Percentiles rank a stretch among this genome's conserved stretches.
phyloP scores from a whole-genome alignment of 2,888 invertebrate genomes.

The Eudemis profundana region DNA sequence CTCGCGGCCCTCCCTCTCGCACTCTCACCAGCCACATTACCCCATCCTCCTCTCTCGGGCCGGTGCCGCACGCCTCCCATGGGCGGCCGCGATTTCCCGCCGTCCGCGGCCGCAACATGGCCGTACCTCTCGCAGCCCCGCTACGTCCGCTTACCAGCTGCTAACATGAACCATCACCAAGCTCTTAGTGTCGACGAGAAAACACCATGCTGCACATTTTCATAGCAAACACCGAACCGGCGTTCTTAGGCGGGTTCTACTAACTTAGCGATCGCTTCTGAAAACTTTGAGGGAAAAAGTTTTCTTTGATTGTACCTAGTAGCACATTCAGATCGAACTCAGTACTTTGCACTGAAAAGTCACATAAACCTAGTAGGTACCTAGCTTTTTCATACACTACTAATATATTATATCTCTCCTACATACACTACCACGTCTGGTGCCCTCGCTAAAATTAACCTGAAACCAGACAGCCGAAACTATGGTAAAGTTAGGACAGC shows the following conservation, averaged over 20 bases:
- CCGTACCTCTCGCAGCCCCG: constrained; percentile 71
- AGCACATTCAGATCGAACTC: background rate
- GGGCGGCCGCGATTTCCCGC: constrained; percentile 84
- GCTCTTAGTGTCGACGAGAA: constrained; percentile 32
- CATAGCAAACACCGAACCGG: constrained; percentile 7
- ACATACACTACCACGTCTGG: too few species aligned
- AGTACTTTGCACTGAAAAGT: too few species aligned
- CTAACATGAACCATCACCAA: constrained; percentile 58
- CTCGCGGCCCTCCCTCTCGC: constrained; percentile 76
- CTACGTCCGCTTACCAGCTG: constrained; percentile 60
- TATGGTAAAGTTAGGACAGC: background rate
- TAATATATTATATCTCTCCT: too few species aligned
- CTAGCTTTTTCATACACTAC: too few species aligned
- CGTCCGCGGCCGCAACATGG: constrained; percentile 80
- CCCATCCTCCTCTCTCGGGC: constrained; percentile 68
- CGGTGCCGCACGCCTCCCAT: constrained; percentile 82
- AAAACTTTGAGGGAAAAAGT: constrained; percentile 7
- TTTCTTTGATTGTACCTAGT: background rate
- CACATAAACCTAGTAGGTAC: too few species aligned
- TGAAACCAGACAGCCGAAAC: background rate
- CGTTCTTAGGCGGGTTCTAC: background rate
- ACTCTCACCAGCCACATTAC: constrained; percentile 55
- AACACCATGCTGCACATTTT: constrained; percentile 34
- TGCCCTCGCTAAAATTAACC: background rate
- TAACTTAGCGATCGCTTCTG: constrained; percentile 5